Conservation (phyloP, 2,113 vertebrate species). For the Syrmaticus mikado region DNA sequence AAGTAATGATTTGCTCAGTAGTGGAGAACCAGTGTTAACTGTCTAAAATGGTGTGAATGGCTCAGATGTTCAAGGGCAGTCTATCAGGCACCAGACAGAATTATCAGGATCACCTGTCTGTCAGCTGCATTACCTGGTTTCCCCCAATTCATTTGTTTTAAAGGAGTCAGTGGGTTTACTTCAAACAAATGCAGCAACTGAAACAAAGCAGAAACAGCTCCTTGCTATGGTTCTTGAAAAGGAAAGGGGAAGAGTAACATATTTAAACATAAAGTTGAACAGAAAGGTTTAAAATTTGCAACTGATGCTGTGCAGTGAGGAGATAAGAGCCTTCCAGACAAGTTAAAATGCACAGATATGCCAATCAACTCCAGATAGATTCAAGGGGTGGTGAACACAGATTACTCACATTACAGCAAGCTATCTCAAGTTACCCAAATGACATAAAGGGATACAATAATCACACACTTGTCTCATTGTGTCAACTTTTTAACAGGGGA, state of each 20-base stretch:
- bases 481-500: slow-evolving; percentile 72
- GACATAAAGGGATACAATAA: slow-evolving; percentile 73
- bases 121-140: slow-evolving; percentile 36
- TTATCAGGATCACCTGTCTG: slow-evolving; percentile 70
- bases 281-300: slow-evolving; percentile 67
- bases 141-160: slow-evolving; percentile 30
- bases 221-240: background rate
- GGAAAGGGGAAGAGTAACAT: slow-evolving; percentile 23
- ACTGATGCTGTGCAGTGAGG: slow-evolving; percentile 30
- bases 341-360: slow-evolving; percentile 54
- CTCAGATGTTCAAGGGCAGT: slow-evolving; percentile 58
- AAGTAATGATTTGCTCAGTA: slow-evolving; percentile 49
- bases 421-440: slow-evolving; percentile 66
- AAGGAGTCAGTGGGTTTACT: slow-evolving; percentile 33
- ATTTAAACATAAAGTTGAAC: slow-evolving; percentile 60
- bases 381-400: slow-evolving; percentile 40
- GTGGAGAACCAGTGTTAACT: slow-evolving; percentile 35
- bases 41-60: slow-evolving; percentile 62
- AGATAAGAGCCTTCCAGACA: slow-evolving; percentile 68
- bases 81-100: slow-evolving; percentile 64
- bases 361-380: slow-evolving; percentile 62
- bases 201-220: slow-evolving; percentile 35
- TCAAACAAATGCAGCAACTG: slow-evolving; percentile 45
- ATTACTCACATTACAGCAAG: slow-evolving; percentile 45
- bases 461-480: slow-evolving; percentile 75